Base-by-base conservation (phyloP, 2,113 vertebrate genomes). In the Loxodonta africana region DNA sequence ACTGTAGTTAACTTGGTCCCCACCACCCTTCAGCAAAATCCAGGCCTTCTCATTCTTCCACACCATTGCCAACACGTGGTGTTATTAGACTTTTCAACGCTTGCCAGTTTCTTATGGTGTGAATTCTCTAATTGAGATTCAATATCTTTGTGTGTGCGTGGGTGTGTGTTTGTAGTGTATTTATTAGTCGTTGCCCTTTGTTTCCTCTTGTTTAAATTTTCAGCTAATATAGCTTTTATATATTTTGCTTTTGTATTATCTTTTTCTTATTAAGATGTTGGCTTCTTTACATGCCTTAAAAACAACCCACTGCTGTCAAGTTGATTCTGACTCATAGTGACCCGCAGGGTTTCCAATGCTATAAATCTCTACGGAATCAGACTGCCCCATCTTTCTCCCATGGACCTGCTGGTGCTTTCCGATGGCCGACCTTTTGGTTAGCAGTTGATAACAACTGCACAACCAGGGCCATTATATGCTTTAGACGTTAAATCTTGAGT, bases 141-240 rank as follows among this genome's bases (percentile, higher is more conserved):
- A 67, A 28, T 2, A 67, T 74, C 14, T n/a, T 30, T 76, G 9
- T 71, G 20, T 76, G 11, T 57, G 60, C 44, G 21, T 67, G 14
- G 4, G 12, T 69, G 23, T 74, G 14, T 51, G 53, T 62, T 20
- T 76, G 12, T 48, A 28, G 44, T 37, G 18, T 77, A 18, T 73
- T 88, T 30, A 62, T 57, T 91, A 94, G 14, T 1, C 25, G 84
- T 1, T 67, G 25, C 41, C 30, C 81, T 17, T 10, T 44, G 7
- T 71, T 77, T 95, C 8, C 28, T 95, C 25, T 89, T 83, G 23
- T 82, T 91, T 85, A 60, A 82, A 91, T 85, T 93, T 9, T 5
- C 7, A 65, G 23, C 46, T 51, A 8, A 25, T 41, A 46, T 57
- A 25, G 37, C 57, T 44, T 60, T 57, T 88, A 76, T 87, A n/a